Conservation (phyloP, 1,140 invertebrate species). For the Streblospio benedicti region DNA sequence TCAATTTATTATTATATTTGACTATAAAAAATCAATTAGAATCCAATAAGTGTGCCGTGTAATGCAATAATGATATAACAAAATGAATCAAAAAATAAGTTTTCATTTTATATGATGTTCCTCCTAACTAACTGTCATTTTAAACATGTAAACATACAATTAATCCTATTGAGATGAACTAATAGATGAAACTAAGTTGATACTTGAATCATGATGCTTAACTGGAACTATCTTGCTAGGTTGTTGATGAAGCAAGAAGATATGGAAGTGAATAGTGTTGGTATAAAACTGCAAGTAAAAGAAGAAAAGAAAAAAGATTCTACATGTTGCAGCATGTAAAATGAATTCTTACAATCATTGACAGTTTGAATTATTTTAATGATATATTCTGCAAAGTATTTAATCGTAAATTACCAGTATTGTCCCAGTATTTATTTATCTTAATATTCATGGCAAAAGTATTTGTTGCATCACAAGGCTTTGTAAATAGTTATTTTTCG, state of each 20-base stretch:
- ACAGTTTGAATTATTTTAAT: too few species aligned
- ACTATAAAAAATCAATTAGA: not conserved
- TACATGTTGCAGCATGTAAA: too few species aligned
- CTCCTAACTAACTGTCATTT: too few species aligned
- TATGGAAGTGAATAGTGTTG: conserved; percentile 48
- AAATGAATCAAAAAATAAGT: not conserved
- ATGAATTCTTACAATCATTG: too few species aligned
- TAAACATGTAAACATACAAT: not conserved
- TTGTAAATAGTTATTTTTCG: too few species aligned
- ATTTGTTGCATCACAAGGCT: too few species aligned
- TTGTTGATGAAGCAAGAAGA: conserved; percentile 51
- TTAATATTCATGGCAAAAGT: too few species aligned
- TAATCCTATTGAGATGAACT: not conserved
- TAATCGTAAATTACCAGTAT: too few species aligned
- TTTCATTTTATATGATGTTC: not conserved
- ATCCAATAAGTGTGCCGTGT: not conserved
- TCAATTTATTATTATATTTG: not conserved
- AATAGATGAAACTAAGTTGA: not conserved
- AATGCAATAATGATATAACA: not conserved
- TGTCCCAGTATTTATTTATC: too few species aligned
- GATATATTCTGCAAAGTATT: too few species aligned
- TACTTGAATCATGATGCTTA: not conserved
- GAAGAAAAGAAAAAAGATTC: too few species aligned
- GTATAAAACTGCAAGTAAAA: conserved; percentile 37
- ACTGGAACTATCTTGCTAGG: conserved; percentile 28